Conservation (phyloP, 2,797 vertebrate genomes). For the Typhlichthys eigenmanni region DNA sequence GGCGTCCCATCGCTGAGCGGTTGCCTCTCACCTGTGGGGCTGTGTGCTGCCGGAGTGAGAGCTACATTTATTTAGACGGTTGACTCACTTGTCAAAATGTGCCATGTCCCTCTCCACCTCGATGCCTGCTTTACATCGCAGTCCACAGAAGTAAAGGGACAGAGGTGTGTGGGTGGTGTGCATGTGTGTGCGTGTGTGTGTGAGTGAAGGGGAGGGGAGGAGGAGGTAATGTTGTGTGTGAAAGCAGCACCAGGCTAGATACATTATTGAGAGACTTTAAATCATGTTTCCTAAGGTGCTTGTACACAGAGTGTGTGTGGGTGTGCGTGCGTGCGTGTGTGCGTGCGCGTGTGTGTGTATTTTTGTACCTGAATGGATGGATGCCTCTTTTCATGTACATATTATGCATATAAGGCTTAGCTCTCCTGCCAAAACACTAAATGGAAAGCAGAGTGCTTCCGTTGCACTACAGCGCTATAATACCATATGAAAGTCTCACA, state of each 20-base stretch:
- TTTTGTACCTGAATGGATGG: slow-evolving; percentile 5
- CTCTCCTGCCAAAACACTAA: slow-evolving; percentile 14
- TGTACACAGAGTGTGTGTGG: slow-evolving; percentile 6
- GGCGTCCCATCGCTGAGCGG: slow-evolving; percentile 29
- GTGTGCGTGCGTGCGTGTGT: too few species aligned
- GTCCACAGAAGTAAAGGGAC: slow-evolving; percentile 45
- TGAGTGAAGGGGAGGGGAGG: too few species aligned
- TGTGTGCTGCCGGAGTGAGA: slow-evolving; percentile 28
- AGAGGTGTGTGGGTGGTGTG: slow-evolving; percentile 49
- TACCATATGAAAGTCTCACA: slow-evolving; percentile 16
- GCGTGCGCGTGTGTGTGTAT: not conserved
- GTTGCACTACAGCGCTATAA: slow-evolving; percentile 22
- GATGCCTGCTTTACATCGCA: not conserved
- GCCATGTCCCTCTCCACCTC: slow-evolving; percentile 32
- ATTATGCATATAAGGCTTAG: slow-evolving; percentile 22
- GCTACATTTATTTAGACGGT: slow-evolving; percentile 50
- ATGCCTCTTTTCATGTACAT: slow-evolving; percentile 39
- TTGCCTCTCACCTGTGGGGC: slow-evolving; percentile 23
- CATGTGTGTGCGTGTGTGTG: slow-evolving; percentile 34
- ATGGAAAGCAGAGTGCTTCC: slow-evolving; percentile 15
- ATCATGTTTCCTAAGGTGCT: slow-evolving; percentile 60
- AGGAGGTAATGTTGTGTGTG: slow-evolving; percentile 47
- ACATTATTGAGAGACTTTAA: slow-evolving; percentile 74
- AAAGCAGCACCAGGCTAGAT: slow-evolving; percentile 67
- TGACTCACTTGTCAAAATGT: slow-evolving; percentile 60